Evolutionary conservation across 2,888 invertebrate genomes (phyloP).

Genomic region (Electrophaes corylata): DNA sequence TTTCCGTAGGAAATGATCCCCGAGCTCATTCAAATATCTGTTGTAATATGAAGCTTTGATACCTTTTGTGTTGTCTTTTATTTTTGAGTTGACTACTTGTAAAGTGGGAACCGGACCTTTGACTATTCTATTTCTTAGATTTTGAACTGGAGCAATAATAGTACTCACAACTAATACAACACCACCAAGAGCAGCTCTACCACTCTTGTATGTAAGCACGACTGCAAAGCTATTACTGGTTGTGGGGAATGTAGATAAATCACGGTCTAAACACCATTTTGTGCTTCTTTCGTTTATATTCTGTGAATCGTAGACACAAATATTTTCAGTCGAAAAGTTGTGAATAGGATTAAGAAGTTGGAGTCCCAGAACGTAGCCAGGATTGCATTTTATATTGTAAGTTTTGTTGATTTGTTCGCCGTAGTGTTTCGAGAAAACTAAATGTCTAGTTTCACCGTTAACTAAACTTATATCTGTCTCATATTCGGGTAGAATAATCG

Average conservation of each 20-base stretch:
- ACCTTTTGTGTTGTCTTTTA: constrained; percentile 92
- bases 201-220: constrained; percentile 91
- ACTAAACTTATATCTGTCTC: constrained; percentile 86
- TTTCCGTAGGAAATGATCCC: constrained; percentile 93
- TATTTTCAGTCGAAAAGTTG: constrained; percentile 93
- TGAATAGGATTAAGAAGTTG: constrained; percentile 96
- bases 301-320: constrained; percentile 91
- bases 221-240: constrained; percentile 93
- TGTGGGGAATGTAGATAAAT: constrained; percentile 95
- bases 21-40: constrained; percentile 92
- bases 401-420: constrained; percentile 83
- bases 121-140: constrained; percentile 88
- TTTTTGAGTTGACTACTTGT: constrained; percentile 88
- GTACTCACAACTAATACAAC: constrained; percentile 91
- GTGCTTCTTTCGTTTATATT: constrained; percentile 86
- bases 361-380: constrained; percentile 94
- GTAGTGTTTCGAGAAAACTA: constrained; percentile 88
- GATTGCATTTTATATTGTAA: constrained; percentile 88
- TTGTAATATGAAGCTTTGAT: constrained; percentile 94
- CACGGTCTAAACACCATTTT: constrained; percentile 91
- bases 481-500: constrained; percentile 88
- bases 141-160: constrained; percentile 89
- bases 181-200: constrained; percentile 90
- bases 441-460: constrained; percentile 90
- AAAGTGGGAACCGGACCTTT: constrained; percentile 92